Percentiles rank a stretch among this genome's conserved stretches.
Evolutionary conservation across 2,797 vertebrate genomes (phyloP).

Genomic region (Halcyon badia): DNA sequence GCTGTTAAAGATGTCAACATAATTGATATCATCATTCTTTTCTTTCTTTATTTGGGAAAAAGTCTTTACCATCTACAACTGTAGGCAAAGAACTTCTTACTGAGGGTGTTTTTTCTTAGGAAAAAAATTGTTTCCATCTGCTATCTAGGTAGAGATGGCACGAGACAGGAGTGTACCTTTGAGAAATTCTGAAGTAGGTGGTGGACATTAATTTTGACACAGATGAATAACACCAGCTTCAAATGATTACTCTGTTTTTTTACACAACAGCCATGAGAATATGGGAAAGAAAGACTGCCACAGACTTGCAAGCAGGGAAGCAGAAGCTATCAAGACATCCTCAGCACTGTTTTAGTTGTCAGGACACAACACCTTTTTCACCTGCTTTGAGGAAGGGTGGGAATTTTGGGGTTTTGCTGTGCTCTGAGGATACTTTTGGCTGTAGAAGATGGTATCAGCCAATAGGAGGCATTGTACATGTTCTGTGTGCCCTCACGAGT

Average conservation of each 20-base stretch:
- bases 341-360: background rate
- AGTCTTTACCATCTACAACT: background rate
- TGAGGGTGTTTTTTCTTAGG: background rate
- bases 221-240: background rate
- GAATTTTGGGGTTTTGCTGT: background rate
- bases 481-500: background rate
- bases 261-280: constrained; percentile 28
- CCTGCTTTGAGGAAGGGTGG: background rate
- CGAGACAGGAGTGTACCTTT: background rate
- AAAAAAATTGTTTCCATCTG: background rate
- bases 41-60: background rate
- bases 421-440: background rate
- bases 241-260: constrained; percentile 40
- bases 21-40: background rate
- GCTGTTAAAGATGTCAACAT: background rate
- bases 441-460: background rate
- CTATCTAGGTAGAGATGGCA: background rate
- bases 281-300: constrained; percentile 3
- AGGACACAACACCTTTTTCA: constrained; percentile 9
- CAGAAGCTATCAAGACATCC: background rate
- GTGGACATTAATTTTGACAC: background rate
- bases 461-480: background rate
- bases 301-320: background rate
- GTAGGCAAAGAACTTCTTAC: background rate
- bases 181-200: constrained; percentile 8